Percentiles rank a stretch among this genome's conserved stretches.
Conservation (phyloP, 1,140 invertebrate genomes). For the Aplysia californica region DNA sequence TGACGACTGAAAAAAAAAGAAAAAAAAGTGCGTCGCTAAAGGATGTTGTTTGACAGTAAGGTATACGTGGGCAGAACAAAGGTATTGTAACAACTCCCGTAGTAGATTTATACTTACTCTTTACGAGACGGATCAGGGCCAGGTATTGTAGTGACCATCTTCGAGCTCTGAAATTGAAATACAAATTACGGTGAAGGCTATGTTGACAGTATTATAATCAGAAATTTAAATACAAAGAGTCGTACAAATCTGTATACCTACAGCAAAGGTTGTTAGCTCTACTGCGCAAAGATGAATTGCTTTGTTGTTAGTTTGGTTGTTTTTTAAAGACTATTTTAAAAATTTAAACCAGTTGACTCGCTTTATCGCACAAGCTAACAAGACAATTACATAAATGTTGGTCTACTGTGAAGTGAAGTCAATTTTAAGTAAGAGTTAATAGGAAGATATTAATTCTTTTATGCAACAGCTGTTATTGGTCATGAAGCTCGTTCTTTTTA, state of each 20-base stretch:
- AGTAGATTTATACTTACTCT: constrained; percentile 40
- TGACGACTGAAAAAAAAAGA: too few species aligned
- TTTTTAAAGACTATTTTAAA: not conserved
- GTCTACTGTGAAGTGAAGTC: not conserved
- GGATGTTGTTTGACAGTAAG: not conserved
- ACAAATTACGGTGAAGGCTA: not conserved
- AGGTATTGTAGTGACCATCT: constrained; percentile 50
- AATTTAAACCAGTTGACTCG: not conserved
- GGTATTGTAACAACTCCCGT: too few species aligned
- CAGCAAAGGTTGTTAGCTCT: not conserved
- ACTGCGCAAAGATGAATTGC: too few species aligned
- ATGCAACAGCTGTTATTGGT: too few species aligned
- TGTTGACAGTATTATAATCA: too few species aligned
- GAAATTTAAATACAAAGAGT: too few species aligned
- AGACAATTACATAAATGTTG: not conserved
- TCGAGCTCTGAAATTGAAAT: constrained; percentile 50
- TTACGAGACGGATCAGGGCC: constrained; percentile 53
- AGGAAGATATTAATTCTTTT: too few species aligned
- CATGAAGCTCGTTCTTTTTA: too few species aligned
- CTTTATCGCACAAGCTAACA: not conserved
- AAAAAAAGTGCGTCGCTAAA: not conserved
- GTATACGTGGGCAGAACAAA: too few species aligned
- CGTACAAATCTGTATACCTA: not conserved
- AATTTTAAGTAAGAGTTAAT: too few species aligned
- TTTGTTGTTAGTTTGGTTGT: too few species aligned